Evolutionary conservation across 37 sponge, comb jelly and placozoan genomes (phyloP).

Genomic region (Corticium candelabrum): DNA sequence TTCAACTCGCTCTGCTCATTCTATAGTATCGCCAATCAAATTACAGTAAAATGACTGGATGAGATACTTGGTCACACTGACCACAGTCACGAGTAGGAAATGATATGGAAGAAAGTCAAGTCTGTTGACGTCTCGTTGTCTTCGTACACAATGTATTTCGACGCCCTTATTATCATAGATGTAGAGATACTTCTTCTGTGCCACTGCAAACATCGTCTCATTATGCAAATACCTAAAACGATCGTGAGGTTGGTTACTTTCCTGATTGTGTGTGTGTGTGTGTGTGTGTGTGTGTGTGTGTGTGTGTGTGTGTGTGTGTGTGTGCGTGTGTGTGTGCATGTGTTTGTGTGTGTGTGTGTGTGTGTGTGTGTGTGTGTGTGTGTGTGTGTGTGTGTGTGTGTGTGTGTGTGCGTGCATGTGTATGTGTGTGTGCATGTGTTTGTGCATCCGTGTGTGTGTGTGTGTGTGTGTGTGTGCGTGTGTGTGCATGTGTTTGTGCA

Average conservation of each 20-base stretch:
- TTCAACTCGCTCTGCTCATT: slow-evolving; percentile 65
- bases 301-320: slow-evolving; percentile 16
- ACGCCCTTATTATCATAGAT: slow-evolving; percentile 87
- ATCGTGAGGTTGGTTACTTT: too few species aligned
- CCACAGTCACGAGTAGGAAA: slow-evolving; percentile 90
- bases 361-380: slow-evolving; percentile 21
- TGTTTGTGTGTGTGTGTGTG: too few species aligned
- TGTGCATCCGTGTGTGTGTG: too few species aligned
- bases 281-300: slow-evolving; percentile 24
- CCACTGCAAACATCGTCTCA: slow-evolving; percentile 93
- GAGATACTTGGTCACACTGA: slow-evolving; percentile 21
- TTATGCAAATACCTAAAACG: slow-evolving; percentile 75
- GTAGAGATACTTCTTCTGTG: slow-evolving; percentile 89
- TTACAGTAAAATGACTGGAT: background rate
- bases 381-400: slow-evolving; percentile 3
- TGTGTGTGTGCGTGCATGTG: slow-evolving; percentile 18
- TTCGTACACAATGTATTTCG: slow-evolving; percentile 86
- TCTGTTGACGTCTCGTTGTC: slow-evolving; percentile 49
- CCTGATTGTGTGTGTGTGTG: too few species aligned
- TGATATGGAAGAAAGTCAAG: slow-evolving; percentile 94
- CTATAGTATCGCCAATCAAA: slow-evolving; percentile 15
- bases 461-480: background rate
- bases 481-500: too few species aligned
- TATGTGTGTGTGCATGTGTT: slow-evolving; percentile 12
- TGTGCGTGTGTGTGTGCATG: slow-evolving; percentile 20